Conservation (phyloP, 2,113 vertebrate genomes). For the Spea multiplicata region DNA sequence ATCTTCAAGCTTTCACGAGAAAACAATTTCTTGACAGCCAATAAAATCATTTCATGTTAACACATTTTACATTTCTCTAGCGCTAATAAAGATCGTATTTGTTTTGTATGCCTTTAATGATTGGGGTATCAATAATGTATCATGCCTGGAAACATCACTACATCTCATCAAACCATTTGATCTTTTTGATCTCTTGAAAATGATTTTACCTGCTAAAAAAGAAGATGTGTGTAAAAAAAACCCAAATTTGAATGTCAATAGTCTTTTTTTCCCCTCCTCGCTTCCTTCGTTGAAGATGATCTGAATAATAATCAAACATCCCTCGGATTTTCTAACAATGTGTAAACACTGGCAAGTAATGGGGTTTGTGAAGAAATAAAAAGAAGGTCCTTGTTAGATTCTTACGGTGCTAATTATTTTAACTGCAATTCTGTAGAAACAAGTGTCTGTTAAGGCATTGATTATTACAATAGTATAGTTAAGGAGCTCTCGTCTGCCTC, state of each 20-base stretch:
- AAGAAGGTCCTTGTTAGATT: background rate
- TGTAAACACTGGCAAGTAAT: slow-evolving; percentile 13
- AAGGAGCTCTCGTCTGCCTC: too few species aligned
- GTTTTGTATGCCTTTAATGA: slow-evolving; percentile 13
- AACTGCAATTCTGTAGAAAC: slow-evolving; percentile 13
- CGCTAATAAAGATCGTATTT: slow-evolving; percentile 19
- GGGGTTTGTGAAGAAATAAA: slow-evolving; percentile 2
- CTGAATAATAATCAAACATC: slow-evolving; percentile 35
- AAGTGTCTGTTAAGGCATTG: slow-evolving; percentile 5
- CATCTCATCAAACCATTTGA: slow-evolving; percentile 34
- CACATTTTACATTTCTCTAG: slow-evolving; percentile 20
- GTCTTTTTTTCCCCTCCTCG: slow-evolving; percentile 13
- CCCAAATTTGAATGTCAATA: slow-evolving; percentile 40
- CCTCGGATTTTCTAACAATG: slow-evolving; percentile 1
- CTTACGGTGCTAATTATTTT: slow-evolving; percentile 15
- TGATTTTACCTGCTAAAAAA: slow-evolving; percentile 30
- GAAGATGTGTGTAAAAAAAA: slow-evolving; percentile 14
- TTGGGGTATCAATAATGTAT: slow-evolving; percentile 35
- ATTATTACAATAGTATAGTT: background rate
- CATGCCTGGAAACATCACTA: slow-evolving; percentile 27
- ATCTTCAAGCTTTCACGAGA: background rate
- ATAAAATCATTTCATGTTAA: slow-evolving; percentile 16
- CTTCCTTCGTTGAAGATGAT: background rate
- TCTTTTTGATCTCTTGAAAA: slow-evolving; percentile 37
- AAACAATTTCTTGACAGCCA: background rate